Percentiles rank a stretch among this genome's conserved stretches.
These are phyloP conservation scores for Megastigmus dorsalis DNA, from an alignment of 2,888 invertebrate genomes.

Conservation along the genomic window DNA sequence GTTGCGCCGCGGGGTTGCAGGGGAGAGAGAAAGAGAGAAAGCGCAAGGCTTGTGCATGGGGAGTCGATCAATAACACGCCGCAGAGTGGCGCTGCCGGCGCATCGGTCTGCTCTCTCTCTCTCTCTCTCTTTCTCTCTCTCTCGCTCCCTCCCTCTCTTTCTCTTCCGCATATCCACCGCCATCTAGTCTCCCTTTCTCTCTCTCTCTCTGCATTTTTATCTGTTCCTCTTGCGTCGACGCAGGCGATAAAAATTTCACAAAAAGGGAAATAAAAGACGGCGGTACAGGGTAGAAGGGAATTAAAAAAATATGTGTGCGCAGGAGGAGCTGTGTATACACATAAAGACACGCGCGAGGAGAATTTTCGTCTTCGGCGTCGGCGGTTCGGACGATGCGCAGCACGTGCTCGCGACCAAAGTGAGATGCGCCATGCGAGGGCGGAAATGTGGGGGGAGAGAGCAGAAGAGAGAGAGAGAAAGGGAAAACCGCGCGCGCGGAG, in stretches of 20 bases:
- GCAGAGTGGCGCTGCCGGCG: conserved; percentile 69
- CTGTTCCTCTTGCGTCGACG: conserved; percentile 1
- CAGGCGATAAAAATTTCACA: background rate
- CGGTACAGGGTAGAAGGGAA: background rate
- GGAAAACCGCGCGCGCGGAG: conserved; percentile 50
- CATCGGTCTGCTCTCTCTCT: conserved; percentile 36
- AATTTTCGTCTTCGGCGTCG: conserved; percentile 7
- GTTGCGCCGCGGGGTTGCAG: conserved; percentile 53
- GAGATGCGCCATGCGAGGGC: conserved; percentile 24
- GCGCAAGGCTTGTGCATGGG: conserved; percentile 54
- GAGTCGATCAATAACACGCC: conserved; percentile 73
- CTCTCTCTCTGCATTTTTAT: background rate
- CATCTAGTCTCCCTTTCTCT: conserved; percentile 13
- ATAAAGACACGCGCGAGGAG: background rate
- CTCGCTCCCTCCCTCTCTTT: background rate
- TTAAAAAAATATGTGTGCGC: background rate
- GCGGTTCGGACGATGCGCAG: conserved; percentile 10
- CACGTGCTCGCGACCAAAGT: conserved; percentile 33
- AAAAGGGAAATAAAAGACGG: background rate
- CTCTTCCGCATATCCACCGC: too few relatives aligned
- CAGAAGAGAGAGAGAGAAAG: conserved; percentile 4
- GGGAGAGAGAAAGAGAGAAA: conserved; percentile 34
- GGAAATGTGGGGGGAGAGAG: conserved; percentile 12
- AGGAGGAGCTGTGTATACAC: background rate
- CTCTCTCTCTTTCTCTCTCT: conserved; percentile 10